phyloP scores from a whole-genome alignment of 1,140 invertebrate genomes.

The Harpegnathos saltator region DNA sequence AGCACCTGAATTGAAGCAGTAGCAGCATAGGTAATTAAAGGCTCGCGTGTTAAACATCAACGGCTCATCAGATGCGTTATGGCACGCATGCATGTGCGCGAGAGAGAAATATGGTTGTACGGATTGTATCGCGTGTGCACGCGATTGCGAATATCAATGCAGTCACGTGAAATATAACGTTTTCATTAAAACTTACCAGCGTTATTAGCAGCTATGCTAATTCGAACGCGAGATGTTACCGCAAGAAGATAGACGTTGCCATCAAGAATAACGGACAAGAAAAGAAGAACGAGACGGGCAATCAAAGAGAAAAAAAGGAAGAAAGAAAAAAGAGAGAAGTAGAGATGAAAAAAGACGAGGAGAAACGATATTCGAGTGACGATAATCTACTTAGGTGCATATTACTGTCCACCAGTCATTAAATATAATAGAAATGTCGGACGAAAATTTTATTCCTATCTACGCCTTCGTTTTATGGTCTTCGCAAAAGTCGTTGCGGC shows the following conservation, averaged over 20 bases:
- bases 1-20: conserved; percentile 31
- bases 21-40: conserved; percentile 31
- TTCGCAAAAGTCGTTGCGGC: background rate
- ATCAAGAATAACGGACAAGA: background rate
- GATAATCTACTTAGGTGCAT: background rate
- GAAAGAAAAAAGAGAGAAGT: background rate
- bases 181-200: conserved; percentile 80
- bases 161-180: conserved; percentile 73
- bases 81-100: conserved; percentile 2
- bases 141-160: conserved; percentile 76
- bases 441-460: background rate
- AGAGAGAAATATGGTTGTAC: conserved; percentile 7
- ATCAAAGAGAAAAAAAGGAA: background rate
- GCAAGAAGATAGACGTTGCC: background rate
- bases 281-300: conserved; percentile 1
- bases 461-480: background rate
- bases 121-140: conserved; percentile 43
- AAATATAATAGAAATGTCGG: background rate
- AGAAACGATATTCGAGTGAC: conserved; percentile 22
- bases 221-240: conserved; percentile 35
- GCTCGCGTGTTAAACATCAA: conserved; percentile 50
- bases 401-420: background rate
- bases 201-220: conserved; percentile 67
- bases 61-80: conserved; percentile 17
- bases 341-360: background rate